Conservation (phyloP, 2,888 invertebrate genomes). For the Thera obeliscata region DNA sequence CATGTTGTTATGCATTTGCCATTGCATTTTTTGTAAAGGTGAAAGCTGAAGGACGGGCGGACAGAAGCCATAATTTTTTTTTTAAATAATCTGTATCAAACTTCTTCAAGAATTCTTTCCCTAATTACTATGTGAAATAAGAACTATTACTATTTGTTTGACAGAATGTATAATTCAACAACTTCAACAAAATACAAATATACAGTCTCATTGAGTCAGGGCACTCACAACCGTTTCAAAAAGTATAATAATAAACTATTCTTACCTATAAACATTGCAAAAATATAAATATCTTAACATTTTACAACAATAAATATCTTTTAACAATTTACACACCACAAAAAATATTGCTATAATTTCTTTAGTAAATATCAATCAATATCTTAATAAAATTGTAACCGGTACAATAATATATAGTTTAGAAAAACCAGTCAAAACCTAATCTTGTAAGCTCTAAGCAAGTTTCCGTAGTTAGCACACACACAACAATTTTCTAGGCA, state of each 20-base stretch:
- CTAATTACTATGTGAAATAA: background rate
- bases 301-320: conserved; percentile 9
- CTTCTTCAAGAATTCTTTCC: too few species aligned
- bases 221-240: conserved; percentile 63
- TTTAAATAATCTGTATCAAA: too few species aligned
- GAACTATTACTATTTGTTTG: background rate
- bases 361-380: background rate
- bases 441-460: too few species aligned
- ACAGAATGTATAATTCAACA: conserved; percentile 63
- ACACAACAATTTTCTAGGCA: too few species aligned
- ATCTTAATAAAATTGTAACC: background rate
- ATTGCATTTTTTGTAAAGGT: too few species aligned
- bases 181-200: conserved; percentile 51
- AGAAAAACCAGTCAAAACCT: background rate
- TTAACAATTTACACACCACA: conserved; percentile 3
- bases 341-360: conserved; percentile 1
- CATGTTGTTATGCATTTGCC: too few species aligned
- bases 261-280: background rate
- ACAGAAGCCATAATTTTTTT: too few species aligned
- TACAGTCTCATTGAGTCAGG: conserved; percentile 66
- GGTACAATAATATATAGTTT: background rate
- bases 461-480: too few species aligned
- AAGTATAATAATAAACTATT: conserved; percentile 12
- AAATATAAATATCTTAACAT: conserved; percentile 13
- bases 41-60: too few species aligned